Conservation (phyloP, 1,140 invertebrate genomes). For the Marisa cornuarietis region DNA sequence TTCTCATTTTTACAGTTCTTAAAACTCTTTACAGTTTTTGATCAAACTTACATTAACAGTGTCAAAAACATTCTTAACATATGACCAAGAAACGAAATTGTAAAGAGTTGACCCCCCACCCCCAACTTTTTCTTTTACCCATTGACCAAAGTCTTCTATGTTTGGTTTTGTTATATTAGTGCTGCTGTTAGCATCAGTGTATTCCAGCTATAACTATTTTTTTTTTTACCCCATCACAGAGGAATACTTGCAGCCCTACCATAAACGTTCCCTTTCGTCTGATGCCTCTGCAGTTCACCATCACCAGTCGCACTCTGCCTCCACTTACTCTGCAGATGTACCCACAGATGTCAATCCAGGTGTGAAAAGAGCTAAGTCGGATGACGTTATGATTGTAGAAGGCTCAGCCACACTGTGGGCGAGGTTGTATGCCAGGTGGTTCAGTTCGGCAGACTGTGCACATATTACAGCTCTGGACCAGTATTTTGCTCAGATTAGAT, state of each 20-base stretch:
- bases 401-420: too few relatives aligned
- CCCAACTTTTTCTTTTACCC: neutral
- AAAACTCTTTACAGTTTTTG: too few relatives aligned
- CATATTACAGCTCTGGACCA: too few relatives aligned
- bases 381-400: too few relatives aligned
- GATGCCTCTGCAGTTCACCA: slow-evolving; percentile 43
- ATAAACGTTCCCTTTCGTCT: slow-evolving; percentile 54
- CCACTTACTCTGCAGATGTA: neutral
- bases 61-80: too few relatives aligned
- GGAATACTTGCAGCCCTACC: slow-evolving; percentile 33
- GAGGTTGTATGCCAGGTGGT: too few relatives aligned
- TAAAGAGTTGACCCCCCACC: neutral
- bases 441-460: too few relatives aligned
- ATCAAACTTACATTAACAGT: too few relatives aligned
- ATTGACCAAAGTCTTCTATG: neutral
- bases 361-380: neutral
- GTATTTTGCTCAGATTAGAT: too few relatives aligned
- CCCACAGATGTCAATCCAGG: neutral
- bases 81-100: too few relatives aligned
- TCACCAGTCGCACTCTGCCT: neutral
- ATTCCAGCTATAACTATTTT: neutral
- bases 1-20: too few relatives aligned
- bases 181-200: neutral
- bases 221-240: slow-evolving; percentile 31
- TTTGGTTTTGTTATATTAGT: neutral